phyloP scores from a whole-genome alignment of 2,888 invertebrate genomes.

The Stenotaenia linearis region DNA sequence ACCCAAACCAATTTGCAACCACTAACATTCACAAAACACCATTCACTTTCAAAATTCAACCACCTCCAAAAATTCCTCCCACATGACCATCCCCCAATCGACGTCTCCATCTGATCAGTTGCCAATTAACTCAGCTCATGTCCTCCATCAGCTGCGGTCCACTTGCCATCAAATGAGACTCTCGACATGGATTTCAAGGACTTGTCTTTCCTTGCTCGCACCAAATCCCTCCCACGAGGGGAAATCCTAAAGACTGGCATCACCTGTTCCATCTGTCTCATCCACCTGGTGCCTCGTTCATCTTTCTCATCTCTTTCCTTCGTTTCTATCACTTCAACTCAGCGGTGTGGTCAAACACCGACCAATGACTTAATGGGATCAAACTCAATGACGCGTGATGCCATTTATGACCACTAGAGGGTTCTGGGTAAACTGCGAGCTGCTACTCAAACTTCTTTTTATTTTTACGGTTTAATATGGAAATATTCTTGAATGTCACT shows the following conservation, averaged over 20 bases:
- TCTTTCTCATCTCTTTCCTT: not conserved
- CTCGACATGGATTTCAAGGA: not conserved
- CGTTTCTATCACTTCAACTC: not conserved
- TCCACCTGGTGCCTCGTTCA: not conserved
- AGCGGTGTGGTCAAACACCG: not conserved
- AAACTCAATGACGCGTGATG: slow-evolving; percentile 8
- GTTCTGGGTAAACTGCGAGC: not conserved
- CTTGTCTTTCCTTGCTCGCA: not conserved
- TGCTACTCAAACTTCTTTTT: not conserved
- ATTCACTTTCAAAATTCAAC: not conserved
- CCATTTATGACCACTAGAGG: not conserved
- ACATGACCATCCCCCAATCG: not conserved
- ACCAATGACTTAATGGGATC: slow-evolving; percentile 26
- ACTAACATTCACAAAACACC: too few relatives aligned
- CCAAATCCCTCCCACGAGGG: not conserved
- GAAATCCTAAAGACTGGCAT: not conserved
- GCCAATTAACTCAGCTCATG: slow-evolving; percentile 24
- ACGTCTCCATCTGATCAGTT: slow-evolving; percentile 10
- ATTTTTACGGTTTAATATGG: not conserved
- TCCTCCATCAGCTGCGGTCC: slow-evolving; percentile 23
- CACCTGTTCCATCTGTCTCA: slow-evolving; percentile 24
- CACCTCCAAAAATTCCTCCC: not conserved
- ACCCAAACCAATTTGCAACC: too few relatives aligned
- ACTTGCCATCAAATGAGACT: slow-evolving; percentile 8
- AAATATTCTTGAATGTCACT: not conserved